phyloP scores from a whole-genome alignment of 2,888 invertebrate genomes.

The Celastrina argiolus region DNA sequence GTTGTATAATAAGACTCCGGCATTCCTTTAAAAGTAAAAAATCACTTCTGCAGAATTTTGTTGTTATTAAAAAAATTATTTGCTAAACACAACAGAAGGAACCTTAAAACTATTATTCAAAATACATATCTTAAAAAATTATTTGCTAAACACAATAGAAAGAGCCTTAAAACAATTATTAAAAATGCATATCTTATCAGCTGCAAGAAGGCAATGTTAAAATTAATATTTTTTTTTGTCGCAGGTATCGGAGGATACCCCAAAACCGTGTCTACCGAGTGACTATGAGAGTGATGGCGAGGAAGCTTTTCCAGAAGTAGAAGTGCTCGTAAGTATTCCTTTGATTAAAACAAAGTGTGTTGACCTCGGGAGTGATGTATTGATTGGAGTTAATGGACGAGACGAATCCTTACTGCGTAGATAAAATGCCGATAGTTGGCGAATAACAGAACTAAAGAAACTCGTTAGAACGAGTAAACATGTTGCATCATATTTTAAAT shows the following conservation, averaged over 20 bases:
- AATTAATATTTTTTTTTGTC: background rate
- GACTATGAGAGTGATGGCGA: slow-evolving; percentile 73
- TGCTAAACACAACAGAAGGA: background rate
- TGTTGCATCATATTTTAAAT: background rate
- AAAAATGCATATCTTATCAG: background rate
- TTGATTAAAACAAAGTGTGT: slow-evolving; percentile 23
- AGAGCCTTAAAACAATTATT: background rate
- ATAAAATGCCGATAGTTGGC: background rate
- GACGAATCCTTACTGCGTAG: slow-evolving; percentile 21
- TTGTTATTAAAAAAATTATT: too few relatives aligned
- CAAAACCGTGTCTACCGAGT: slow-evolving; percentile 53
- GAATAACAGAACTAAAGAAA: background rate
- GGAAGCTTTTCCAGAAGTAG: slow-evolving; percentile 66
- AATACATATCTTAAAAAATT: background rate
- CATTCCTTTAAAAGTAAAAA: too few relatives aligned
- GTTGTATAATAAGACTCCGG: too few relatives aligned
- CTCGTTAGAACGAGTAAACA: background rate
- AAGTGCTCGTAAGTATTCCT: slow-evolving; percentile 61
- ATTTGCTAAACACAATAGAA: background rate
- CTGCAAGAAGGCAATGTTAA: background rate
- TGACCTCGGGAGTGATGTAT: slow-evolving; percentile 20
- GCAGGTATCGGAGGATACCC: slow-evolving; percentile 59
- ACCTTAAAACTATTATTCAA: background rate
- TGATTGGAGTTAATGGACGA: slow-evolving; percentile 14
- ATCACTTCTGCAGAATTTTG: too few relatives aligned